phyloP scores from a whole-genome alignment of 2,113 vertebrate species.

The Chloroceryle aenea region DNA sequence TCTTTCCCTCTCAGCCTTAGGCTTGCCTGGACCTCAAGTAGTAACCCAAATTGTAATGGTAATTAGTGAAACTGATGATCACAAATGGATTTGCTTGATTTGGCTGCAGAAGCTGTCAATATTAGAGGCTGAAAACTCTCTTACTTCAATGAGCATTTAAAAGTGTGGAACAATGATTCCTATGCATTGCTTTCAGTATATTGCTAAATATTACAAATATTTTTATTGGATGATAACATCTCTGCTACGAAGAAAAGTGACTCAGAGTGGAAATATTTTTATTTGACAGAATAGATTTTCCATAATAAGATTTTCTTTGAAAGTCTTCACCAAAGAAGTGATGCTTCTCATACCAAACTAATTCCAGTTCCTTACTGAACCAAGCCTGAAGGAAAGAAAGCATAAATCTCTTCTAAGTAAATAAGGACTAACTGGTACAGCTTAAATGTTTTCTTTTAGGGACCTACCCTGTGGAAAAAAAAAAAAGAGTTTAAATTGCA shows the following conservation, averaged over 20 bases:
- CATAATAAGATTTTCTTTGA: not conserved
- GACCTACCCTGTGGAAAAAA: not conserved
- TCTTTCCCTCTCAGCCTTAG: not conserved
- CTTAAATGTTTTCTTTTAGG: not conserved
- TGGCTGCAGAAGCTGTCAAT: not conserved
- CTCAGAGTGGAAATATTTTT: not conserved
- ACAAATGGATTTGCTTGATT: not conserved
- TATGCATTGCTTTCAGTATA: not conserved
- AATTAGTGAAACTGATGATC: not conserved
- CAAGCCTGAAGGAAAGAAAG: constrained; percentile 5
- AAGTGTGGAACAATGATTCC: not conserved
- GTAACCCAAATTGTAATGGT: not conserved
- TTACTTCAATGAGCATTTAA: not conserved
- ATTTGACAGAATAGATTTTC: not conserved
- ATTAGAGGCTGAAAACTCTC: not conserved
- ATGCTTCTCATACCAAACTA: not conserved
- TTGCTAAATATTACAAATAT: not conserved
- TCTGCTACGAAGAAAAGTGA: not conserved
- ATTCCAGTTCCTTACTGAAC: not conserved
- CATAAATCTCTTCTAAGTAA: not conserved
- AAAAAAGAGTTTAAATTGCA: not conserved
- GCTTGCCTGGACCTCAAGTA: not conserved
- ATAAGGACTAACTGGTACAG: not conserved
- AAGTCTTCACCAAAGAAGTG: not conserved
- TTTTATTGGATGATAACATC: not conserved